Percentiles rank a stretch among this genome's conserved stretches.
Evolutionary conservation across 2,113 vertebrate genomes (phyloP).

Genomic region (Platichthys stellatus): DNA sequence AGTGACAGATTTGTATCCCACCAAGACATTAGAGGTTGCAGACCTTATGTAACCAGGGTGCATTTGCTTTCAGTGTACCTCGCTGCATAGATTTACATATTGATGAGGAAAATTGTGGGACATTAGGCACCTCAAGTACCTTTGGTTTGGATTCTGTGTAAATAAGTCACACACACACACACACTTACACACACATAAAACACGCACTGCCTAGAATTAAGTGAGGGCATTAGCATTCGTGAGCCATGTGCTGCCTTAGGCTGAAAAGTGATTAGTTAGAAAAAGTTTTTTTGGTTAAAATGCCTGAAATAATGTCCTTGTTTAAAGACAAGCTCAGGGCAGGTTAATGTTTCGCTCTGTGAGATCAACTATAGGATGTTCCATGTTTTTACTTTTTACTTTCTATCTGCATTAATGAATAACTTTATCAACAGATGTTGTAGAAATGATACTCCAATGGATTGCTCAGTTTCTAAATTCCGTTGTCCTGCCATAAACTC

Average conservation of each 20-base stretch:
- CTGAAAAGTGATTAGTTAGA: slow-evolving; percentile 44
- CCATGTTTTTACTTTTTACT: too few species aligned
- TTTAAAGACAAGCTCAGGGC: slow-evolving; percentile 6
- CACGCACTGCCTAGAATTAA: slow-evolving; percentile 28
- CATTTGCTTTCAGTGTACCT: slow-evolving; percentile 40
- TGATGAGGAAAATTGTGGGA: slow-evolving; percentile 39
- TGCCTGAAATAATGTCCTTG: slow-evolving; percentile 28
- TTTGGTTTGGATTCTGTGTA: slow-evolving; percentile 47
- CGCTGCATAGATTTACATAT: slow-evolving; percentile 67
- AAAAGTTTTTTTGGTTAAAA: slow-evolving; percentile 38
- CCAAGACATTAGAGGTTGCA: slow-evolving; percentile 4
- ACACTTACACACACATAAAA: neutral
- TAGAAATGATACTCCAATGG: too few species aligned
- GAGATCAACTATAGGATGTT: neutral
- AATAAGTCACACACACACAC: slow-evolving; percentile 14
- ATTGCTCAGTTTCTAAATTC: too few species aligned
- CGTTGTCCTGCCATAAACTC: too few species aligned
- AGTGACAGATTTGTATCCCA: slow-evolving; percentile 11
- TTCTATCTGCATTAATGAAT: neutral
- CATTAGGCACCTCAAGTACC: slow-evolving; percentile 37
- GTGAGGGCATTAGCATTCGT: slow-evolving; percentile 36
- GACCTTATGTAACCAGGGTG: slow-evolving; percentile 41
- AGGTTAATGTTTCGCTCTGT: neutral
- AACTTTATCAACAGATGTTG: neutral
- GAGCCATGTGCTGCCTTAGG: slow-evolving; percentile 18